Evolutionary conservation across 2,888 invertebrate genomes (phyloP).

Genomic region (Aspidapion aeneum): DNA sequence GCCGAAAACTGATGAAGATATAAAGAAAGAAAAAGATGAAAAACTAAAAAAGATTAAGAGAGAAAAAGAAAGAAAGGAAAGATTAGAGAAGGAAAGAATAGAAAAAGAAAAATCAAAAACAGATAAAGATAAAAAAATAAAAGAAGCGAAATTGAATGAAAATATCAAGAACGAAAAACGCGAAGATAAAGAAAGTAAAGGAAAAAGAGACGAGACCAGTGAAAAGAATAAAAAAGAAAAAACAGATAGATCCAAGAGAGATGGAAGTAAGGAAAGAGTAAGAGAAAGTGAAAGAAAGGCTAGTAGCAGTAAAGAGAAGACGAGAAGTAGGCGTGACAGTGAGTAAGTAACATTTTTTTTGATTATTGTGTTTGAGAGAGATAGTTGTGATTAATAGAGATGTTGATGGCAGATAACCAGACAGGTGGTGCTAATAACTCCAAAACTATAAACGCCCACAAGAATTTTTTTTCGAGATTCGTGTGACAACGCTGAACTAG

Average conservation of each 20-base stretch:
- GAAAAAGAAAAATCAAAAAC: background rate
- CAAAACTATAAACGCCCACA: no score
- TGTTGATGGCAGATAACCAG: no score
- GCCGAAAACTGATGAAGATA: background rate
- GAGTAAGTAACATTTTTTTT: background rate
- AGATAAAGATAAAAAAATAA: background rate
- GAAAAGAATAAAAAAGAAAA: background rate
- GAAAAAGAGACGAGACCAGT: background rate
- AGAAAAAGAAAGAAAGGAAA: background rate
- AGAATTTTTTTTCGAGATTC: no score
- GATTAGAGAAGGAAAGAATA: background rate
- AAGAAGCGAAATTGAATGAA: background rate
- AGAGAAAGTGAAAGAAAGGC: background rate
- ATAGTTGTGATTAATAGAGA: background rate
- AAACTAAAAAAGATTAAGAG: no score
- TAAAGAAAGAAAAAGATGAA: background rate
- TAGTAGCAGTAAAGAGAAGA: background rate
- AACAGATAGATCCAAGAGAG: background rate
- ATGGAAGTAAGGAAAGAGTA: background rate
- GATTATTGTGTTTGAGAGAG: no score
- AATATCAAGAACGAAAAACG: no score
- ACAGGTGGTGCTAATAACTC: no score
- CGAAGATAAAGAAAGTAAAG: no score
- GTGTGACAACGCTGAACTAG: no score
- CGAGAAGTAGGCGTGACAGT: background rate